Percentiles rank a stretch among this genome's conserved stretches.
These are phyloP conservation scores for Tiliacea citrago DNA, from an alignment of 2,888 invertebrate species.

Conservation along the genomic window DNA sequence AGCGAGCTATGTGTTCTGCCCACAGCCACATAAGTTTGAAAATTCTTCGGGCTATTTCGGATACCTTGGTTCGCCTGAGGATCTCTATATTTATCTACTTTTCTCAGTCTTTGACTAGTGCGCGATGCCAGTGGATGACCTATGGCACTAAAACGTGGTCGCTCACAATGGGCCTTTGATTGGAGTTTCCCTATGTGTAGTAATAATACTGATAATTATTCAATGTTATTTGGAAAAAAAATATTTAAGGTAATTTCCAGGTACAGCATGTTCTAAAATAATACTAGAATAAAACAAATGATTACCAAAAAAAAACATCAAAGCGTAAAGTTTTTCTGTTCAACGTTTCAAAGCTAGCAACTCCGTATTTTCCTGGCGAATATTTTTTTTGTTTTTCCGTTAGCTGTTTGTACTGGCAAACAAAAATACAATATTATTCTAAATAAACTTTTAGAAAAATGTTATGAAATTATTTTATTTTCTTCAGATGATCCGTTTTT, in stretches of 20 bases:
- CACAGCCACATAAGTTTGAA: no score
- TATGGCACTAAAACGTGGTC: no score
- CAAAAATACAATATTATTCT: neutral
- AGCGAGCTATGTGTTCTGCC: no score
- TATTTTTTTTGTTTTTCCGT: neutral
- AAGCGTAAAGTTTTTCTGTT: constrained; percentile 9
- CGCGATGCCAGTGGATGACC: no score
- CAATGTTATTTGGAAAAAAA: neutral
- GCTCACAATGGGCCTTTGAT: no score
- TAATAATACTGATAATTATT: neutral
- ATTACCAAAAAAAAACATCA: constrained; percentile 1
- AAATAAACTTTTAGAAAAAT: neutral
- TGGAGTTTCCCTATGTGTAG: no score
- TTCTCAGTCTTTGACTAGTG: no score
- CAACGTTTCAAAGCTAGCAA: constrained; percentile 2
- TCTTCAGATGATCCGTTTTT: neutral
- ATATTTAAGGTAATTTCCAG: no score
- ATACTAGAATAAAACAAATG: neutral
- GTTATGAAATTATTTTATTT: neutral
- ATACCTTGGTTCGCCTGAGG: no score
- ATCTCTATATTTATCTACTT: no score
- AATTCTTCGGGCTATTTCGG: no score
- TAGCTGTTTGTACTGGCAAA: neutral
- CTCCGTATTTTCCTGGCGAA: neutral
- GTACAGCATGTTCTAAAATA: neutral